A percentile compares a stretch with the other conserved stretches of the same genome.
These are phyloP conservation scores for Poecilia gillii DNA, from an alignment of 2,797 vertebrate genomes.

Conservation along the genomic window DNA sequence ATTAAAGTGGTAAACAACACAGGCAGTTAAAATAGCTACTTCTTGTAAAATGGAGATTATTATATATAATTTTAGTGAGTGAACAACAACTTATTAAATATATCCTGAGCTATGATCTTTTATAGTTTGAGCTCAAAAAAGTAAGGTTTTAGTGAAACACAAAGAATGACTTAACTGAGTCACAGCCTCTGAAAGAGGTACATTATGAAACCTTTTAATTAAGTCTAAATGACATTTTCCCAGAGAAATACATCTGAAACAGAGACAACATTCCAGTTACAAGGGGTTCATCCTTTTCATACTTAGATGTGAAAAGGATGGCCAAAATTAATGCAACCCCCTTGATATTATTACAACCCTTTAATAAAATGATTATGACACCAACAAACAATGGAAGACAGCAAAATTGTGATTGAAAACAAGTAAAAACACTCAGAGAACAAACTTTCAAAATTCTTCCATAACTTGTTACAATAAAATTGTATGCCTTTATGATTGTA, in stretches of 20 bases:
- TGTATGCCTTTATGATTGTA: not conserved
- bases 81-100: not conserved
- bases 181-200: not conserved
- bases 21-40: not conserved
- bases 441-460: not conserved
- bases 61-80: not conserved
- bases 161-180: not conserved
- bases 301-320: not conserved
- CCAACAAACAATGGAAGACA: not conserved
- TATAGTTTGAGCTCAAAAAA: not conserved
- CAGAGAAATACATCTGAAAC: not conserved
- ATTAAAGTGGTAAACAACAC: constrained; percentile 25
- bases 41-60: not conserved
- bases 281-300: not conserved
- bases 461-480: not conserved
- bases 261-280: not conserved
- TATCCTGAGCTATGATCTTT: not conserved
- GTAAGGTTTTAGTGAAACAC: not conserved
- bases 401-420: not conserved
- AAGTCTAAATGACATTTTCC: not conserved
- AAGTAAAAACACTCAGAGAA: not conserved
- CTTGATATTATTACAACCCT: not conserved
- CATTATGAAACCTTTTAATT: not conserved
- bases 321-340: not conserved
- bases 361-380: not conserved